Conservation (phyloP, 2,113 vertebrate genomes). For the Onychostruthus taczanowskii region DNA sequence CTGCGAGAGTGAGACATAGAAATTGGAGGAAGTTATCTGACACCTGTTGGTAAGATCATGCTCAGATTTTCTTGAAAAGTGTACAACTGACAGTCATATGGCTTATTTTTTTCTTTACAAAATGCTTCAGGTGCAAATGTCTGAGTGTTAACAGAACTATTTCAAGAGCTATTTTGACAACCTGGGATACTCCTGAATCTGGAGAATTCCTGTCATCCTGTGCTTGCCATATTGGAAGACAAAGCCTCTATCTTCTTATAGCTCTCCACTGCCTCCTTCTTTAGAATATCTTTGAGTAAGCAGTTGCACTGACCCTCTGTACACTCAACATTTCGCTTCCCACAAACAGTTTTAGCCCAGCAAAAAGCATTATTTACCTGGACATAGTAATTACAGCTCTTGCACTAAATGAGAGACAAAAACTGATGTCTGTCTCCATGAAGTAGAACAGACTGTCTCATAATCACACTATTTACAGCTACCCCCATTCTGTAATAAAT, state of each 20-base stretch:
- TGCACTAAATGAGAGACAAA: not conserved
- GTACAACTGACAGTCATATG: not conserved
- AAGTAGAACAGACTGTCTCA: not conserved
- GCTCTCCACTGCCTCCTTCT: not conserved
- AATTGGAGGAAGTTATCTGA: not conserved
- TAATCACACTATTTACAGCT: not conserved
- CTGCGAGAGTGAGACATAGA: not conserved
- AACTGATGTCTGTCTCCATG: not conserved
- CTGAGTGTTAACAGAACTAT: not conserved
- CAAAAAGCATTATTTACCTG: not conserved
- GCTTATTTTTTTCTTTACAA: not conserved
- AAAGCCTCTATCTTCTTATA: not conserved
- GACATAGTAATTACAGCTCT: not conserved
- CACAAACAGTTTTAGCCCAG: not conserved
- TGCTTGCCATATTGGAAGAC: not conserved
- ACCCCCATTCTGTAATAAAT: not conserved
- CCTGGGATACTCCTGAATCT: not conserved
- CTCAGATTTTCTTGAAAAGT: not conserved
- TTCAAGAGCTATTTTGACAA: not conserved
- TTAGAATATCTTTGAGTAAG: not conserved
- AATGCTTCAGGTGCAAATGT: not conserved
- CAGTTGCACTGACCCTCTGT: not conserved
- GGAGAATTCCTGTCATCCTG: not conserved
- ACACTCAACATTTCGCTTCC: not conserved
- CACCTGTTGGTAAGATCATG: not conserved